A percentile compares a stretch with the other conserved stretches of the same genome.
Conservation (phyloP, 1,140 invertebrate species). For the Pentalonia nigronervosa region DNA sequence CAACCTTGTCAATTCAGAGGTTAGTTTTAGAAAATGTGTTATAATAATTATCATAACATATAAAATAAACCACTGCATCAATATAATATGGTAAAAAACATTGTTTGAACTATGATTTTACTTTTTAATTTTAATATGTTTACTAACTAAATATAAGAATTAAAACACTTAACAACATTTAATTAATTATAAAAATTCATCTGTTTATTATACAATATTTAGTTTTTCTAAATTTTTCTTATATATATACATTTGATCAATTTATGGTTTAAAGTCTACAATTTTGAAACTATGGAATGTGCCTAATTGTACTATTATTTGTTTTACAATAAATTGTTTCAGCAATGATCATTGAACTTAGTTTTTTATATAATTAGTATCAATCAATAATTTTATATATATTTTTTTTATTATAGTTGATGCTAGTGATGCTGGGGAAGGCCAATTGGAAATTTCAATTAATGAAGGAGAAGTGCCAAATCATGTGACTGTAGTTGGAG, state of each 20-base stretch:
- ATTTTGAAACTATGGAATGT: not conserved
- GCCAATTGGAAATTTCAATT: conserved; percentile 96
- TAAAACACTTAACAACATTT: not conserved
- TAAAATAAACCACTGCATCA: not conserved
- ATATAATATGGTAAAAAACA: not conserved
- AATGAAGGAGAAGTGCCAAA: conserved; percentile 98
- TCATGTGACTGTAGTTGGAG: conserved; percentile 94
- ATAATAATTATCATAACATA: conserved; percentile 54
- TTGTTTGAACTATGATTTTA: not conserved
- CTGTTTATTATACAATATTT: not conserved
- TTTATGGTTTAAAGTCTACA: not conserved
- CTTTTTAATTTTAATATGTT: not conserved
- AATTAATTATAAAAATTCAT: not conserved
- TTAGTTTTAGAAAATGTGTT: conserved; percentile 62
- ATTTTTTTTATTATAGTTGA: conserved; percentile 76
- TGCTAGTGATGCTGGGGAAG: conserved; percentile 94
- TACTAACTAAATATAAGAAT: not conserved
- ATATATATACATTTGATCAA: not conserved
- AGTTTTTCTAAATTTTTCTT: too few relatives aligned
- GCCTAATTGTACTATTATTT: not conserved
- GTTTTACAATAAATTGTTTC: not conserved
- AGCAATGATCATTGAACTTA: not conserved
- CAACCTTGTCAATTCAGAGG: conserved; percentile 93
- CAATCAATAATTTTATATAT: not conserved
- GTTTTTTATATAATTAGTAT: not conserved